phyloP scores from a whole-genome alignment of 2,113 vertebrate species.

The Buteo buteo region DNA sequence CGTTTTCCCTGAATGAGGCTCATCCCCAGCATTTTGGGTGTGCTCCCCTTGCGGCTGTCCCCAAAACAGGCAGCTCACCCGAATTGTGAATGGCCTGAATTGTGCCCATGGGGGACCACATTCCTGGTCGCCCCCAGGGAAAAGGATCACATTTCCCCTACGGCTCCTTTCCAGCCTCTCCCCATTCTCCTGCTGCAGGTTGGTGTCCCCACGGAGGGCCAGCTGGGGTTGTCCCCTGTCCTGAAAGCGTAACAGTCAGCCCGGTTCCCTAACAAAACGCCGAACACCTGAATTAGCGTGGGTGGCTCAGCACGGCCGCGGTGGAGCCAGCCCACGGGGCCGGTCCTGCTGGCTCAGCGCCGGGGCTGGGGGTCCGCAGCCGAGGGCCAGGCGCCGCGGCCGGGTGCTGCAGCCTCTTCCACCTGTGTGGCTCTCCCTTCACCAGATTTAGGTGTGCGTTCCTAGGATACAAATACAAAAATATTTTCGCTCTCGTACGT shows the following conservation, averaged over 20 bases:
- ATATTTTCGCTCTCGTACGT: neutral
- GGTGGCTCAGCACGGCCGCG: neutral
- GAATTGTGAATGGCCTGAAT: neutral
- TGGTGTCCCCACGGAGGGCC: neutral
- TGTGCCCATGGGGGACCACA: neutral
- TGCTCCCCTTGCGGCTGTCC: neutral
- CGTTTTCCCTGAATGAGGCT: neutral
- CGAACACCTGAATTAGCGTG: neutral
- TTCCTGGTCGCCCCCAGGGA: neutral
- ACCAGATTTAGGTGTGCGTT: constrained; percentile 4
- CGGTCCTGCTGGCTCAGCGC: neutral
- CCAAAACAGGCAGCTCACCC: neutral
- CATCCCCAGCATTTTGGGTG: neutral
- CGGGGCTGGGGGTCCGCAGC: neutral
- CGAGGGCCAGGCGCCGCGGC: neutral
- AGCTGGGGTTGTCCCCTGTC: neutral
- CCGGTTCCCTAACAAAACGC: neutral
- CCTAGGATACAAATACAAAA: constrained; percentile 31
- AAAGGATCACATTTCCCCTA: neutral
- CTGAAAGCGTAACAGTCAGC: neutral
- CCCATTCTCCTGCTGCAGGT: neutral
- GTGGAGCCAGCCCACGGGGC: neutral
- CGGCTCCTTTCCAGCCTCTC: neutral
- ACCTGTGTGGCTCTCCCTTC: neutral
- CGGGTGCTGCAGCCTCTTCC: neutral